Percentiles rank a stretch among this genome's conserved stretches.
Conservation (phyloP, 2,888 invertebrate genomes). For the Trichopoda pennipes region DNA sequence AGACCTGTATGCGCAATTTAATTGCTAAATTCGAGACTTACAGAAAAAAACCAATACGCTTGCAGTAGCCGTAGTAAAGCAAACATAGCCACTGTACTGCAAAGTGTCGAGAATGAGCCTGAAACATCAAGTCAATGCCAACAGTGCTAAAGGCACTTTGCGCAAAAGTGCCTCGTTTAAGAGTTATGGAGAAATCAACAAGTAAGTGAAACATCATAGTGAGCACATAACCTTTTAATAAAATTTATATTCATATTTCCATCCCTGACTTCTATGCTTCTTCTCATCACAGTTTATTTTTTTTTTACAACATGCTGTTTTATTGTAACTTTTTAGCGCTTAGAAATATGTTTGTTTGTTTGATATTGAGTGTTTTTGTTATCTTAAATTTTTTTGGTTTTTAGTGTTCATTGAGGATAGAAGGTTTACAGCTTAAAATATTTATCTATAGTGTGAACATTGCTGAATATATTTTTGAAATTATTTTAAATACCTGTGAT, state of each 20-base stretch:
- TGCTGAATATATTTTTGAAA: conserved; percentile 36
- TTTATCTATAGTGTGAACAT: conserved; percentile 64
- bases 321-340: conserved; percentile 54
- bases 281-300: not conserved
- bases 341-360: conserved; percentile 9
- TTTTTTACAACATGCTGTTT: conserved; percentile 26
- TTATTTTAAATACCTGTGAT: conserved; percentile 33
- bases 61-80: too few species aligned
- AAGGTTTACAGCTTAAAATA: conserved; percentile 56
- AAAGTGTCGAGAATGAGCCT: too few species aligned
- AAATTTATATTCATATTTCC: not conserved
- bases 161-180: too few species aligned
- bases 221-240: too few species aligned
- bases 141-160: too few species aligned
- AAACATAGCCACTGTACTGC: too few species aligned
- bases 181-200: too few species aligned
- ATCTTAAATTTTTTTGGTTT: conserved; percentile 20
- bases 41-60: too few species aligned
- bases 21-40: too few species aligned
- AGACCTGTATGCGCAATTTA: too few species aligned
- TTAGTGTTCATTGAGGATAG: conserved; percentile 36
- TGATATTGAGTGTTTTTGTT: conserved; percentile 21
- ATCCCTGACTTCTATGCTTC: conserved; percentile 1
- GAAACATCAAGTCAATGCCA: too few species aligned
- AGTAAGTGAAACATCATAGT: too few species aligned